Conservation (phyloP, 1,140 invertebrate genomes). For the Venustaconcha ellipsiformis region DNA sequence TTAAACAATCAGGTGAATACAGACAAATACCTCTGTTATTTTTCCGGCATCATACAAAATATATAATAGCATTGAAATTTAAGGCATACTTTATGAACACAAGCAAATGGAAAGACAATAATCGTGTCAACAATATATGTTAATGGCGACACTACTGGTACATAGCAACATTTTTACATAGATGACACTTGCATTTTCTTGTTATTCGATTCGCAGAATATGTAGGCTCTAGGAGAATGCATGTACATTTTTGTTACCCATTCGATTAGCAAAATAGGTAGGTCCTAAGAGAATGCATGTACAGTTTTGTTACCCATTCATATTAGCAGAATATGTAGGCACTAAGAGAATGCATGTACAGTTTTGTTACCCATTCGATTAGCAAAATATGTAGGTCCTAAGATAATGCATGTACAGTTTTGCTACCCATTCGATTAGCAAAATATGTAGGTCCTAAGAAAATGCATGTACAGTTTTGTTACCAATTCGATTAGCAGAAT, state of each 20-base stretch:
- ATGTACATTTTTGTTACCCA: constrained; percentile 78
- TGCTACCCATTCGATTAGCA: constrained; percentile 85
- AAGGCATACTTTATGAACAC: too few relatives aligned
- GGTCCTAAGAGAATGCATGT: constrained; percentile 15
- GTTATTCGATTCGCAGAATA: neutral
- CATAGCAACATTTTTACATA: too few relatives aligned
- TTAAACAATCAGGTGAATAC: too few relatives aligned
- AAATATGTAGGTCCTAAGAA: neutral
- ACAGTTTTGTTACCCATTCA: constrained; percentile 85
- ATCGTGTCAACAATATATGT: constrained; percentile 17
- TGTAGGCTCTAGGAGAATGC: constrained; percentile 15
- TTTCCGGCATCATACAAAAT: too few relatives aligned
- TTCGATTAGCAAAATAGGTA: constrained; percentile 72
- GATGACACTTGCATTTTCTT: too few relatives aligned
- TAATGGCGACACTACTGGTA: too few relatives aligned
- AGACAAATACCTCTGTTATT: too few relatives aligned
- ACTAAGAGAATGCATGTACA: constrained; percentile 15
- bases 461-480: constrained; percentile 40
- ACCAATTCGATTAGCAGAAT: constrained; percentile 73
- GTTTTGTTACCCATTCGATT: constrained; percentile 85
- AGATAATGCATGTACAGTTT: constrained; percentile 13
- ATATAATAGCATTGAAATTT: too few relatives aligned
- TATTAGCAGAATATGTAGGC: neutral
- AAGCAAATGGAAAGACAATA: too few relatives aligned
- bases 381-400: neutral